Percentiles rank a stretch among this genome's conserved stretches.
Evolutionary conservation across 2,888 invertebrate species (phyloP).

Genomic region (Candidula unifasciata): DNA sequence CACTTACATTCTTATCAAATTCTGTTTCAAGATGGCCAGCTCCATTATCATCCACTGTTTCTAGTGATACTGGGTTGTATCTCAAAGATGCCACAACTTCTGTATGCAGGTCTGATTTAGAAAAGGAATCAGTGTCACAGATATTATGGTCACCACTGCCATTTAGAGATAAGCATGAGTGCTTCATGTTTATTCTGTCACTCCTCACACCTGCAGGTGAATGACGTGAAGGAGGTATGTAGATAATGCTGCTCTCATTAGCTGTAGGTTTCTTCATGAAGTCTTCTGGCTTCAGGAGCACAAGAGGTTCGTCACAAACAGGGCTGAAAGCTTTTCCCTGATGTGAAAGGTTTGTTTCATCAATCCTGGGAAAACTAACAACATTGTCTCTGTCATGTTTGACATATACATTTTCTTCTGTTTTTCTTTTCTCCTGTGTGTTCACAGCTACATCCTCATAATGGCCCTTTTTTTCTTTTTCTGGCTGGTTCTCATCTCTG

Average conservation of each 20-base stretch:
- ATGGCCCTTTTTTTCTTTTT: neutral
- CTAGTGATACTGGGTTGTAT: neutral
- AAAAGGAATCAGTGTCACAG: neutral
- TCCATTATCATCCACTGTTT: neutral
- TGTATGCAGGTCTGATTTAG: neutral
- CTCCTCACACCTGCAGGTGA: neutral
- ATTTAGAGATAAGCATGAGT: conserved; percentile 1
- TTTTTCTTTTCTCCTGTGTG: conserved; percentile 4
- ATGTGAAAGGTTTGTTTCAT: neutral
- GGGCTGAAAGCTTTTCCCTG: neutral
- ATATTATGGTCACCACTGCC: neutral
- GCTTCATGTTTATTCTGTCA: conserved; percentile 8
- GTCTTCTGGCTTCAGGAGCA: conserved; percentile 56
- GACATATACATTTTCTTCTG: neutral
- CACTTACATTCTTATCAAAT: conserved; percentile 34
- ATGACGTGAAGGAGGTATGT: neutral
- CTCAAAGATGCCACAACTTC: neutral
- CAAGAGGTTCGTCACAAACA: neutral
- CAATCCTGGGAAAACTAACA: neutral
- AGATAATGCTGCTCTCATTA: neutral
- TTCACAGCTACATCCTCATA: neutral
- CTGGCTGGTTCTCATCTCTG: neutral
- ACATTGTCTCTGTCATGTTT: neutral
- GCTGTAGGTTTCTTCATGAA: conserved; percentile 53
- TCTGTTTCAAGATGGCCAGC: conserved; percentile 38